These are phyloP conservation scores for Macrotis lagotis DNA, from an alignment of 2,113 vertebrate genomes.

Conservation along the genomic window DNA sequence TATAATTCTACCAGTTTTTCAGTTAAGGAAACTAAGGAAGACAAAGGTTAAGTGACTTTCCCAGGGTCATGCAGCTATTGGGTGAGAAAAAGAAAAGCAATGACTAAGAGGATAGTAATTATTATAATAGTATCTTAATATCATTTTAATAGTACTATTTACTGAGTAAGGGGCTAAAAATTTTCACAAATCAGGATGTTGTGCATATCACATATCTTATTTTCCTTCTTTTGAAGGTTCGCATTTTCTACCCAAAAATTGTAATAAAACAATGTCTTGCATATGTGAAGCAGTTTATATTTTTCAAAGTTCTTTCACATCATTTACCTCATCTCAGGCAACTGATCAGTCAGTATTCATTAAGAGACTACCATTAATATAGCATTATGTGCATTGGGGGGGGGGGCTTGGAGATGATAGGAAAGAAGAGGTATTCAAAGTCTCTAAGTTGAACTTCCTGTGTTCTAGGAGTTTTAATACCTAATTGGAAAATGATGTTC, in stretches of 20 bases:
- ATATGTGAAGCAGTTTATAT: background rate
- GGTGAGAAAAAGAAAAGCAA: background rate
- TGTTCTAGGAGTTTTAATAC: background rate
- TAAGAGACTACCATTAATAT: background rate
- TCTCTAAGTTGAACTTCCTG: background rate
- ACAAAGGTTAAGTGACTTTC: background rate
- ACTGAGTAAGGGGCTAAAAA: background rate
- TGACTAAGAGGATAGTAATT: background rate
- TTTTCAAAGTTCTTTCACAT: background rate
- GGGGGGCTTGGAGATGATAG: background rate
- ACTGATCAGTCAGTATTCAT: background rate
- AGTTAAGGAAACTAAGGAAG: background rate
- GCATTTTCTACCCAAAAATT: background rate
- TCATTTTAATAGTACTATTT: background rate
- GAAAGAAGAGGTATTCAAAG: background rate
- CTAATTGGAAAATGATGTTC: background rate
- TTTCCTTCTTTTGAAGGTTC: background rate
- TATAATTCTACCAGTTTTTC: background rate
- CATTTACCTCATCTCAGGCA: background rate
- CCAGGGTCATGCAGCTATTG: background rate
- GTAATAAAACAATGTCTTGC: background rate
- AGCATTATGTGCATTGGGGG: background rate
- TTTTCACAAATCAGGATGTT: background rate
- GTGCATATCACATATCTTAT: background rate
- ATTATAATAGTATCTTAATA: background rate